A percentile compares a stretch with the other conserved stretches of the same genome.
phyloP scores from a whole-genome alignment of 2,113 vertebrate species.

The Gracilinanus agilis region DNA sequence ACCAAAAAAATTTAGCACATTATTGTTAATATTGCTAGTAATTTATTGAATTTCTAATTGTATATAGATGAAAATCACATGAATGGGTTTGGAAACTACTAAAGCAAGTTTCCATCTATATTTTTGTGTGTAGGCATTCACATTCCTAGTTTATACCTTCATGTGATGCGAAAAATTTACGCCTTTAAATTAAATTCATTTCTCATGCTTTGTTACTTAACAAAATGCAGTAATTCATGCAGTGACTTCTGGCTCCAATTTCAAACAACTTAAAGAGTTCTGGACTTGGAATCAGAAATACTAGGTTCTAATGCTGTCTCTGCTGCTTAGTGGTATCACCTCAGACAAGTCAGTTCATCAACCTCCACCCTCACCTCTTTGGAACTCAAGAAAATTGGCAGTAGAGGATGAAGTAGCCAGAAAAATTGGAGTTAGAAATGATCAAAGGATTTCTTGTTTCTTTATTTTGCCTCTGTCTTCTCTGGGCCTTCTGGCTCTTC shows the following conservation, averaged over 20 bases:
- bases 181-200: background rate
- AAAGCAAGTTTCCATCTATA: background rate
- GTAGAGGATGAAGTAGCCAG: background rate
- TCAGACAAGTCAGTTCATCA: background rate
- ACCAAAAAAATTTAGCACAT: background rate
- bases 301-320: background rate
- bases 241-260: background rate
- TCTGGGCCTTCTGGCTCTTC: background rate
- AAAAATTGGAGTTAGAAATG: background rate
- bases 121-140: background rate
- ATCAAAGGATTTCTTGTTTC: background rate
- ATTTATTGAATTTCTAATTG: background rate
- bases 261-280: background rate
- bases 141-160: background rate
- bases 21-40: background rate
- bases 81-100: background rate
- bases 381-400: background rate
- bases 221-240: background rate
- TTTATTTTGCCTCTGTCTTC: background rate
- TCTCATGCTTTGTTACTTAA: background rate
- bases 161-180: background rate
- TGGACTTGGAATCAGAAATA: background rate
- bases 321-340: background rate
- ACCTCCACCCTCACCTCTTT: no score
- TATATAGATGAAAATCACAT: background rate